These are phyloP conservation scores for Myrmophylax atrothorax DNA, from an alignment of 2,113 vertebrate species.

Conservation along the genomic window DNA sequence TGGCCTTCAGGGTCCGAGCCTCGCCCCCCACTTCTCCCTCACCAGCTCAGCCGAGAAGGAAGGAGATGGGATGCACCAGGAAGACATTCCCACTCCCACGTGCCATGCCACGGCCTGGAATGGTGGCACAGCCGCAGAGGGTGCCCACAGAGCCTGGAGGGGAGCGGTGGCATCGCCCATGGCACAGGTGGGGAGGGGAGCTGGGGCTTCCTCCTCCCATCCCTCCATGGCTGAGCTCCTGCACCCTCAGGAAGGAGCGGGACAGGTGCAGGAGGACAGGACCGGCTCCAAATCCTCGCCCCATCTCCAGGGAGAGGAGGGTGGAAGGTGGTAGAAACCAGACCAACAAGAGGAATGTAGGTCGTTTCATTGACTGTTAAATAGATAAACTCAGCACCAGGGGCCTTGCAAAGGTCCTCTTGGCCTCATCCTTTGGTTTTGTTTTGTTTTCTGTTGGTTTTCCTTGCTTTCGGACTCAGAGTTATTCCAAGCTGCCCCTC, in stretches of 20 bases:
- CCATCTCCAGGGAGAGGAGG: conserved; percentile 7
- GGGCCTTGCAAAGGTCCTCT: conserved; percentile 39
- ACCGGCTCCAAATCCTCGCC: background rate
- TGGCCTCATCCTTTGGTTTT: conserved; percentile 28
- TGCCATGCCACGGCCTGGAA: background rate
- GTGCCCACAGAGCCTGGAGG: rapidly evolving
- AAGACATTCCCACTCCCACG: background rate
- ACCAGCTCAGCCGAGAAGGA: background rate
- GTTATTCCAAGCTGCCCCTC: conserved; percentile 52
- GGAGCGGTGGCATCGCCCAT: background rate
- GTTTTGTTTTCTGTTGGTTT: background rate
- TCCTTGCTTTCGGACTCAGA: conserved; percentile 37
- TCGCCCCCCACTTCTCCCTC: background rate
- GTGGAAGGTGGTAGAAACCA: conserved; percentile 11
- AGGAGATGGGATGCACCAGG: background rate
- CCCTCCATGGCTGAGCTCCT: background rate
- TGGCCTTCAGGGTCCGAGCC: background rate
- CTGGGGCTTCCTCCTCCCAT: background rate
- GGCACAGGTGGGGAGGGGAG: background rate
- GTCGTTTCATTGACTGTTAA: conserved; percentile 66
- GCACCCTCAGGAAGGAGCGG: background rate
- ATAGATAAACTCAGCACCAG: conserved; percentile 43
- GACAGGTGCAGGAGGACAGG: background rate
- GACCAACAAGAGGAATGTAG: conserved; percentile 47
- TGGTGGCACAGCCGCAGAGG: rapidly evolving